Evolutionary conservation across 2,797 vertebrate genomes (phyloP).

Genomic region (Takifugu rubripes): DNA sequence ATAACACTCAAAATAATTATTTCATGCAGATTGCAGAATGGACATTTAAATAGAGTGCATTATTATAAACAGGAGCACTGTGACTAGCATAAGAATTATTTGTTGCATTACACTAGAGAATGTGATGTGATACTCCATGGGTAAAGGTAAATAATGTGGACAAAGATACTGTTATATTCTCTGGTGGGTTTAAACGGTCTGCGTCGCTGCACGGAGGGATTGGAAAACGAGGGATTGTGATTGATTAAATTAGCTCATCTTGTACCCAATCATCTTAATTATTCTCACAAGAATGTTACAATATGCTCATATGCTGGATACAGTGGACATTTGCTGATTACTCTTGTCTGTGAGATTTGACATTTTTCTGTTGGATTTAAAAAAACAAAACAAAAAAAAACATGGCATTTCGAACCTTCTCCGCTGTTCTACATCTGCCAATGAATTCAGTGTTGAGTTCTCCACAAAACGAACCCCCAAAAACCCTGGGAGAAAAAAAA

Average conservation of each 20-base stretch:
- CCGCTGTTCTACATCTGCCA: conserved; percentile 27
- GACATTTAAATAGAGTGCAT: conserved; percentile 56
- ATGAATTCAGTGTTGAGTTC: conserved; percentile 25
- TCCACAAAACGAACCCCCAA: conserved; percentile 9
- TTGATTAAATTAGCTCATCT: conserved; percentile 10
- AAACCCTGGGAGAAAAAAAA: no score
- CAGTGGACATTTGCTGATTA: conserved; percentile 5
- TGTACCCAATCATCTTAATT: conserved; percentile 8
- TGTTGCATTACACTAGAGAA: conserved; percentile 28
- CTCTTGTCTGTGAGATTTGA: no score
- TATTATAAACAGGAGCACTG: conserved; percentile 53
- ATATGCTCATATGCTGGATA: background rate
- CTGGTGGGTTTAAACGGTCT: conserved; percentile 13
- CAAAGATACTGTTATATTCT: conserved; percentile 28
- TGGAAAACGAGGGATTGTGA: background rate
- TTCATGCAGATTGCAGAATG: conserved; percentile 58
- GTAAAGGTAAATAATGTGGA: conserved; percentile 31
- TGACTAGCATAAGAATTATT: conserved; percentile 40
- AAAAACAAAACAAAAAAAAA: background rate
- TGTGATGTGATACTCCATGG: conserved; percentile 27
- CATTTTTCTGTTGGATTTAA: conserved; percentile 29
- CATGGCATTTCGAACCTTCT: conserved; percentile 30
- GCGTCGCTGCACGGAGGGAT: conserved; percentile 24
- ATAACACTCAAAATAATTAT: conserved; percentile 45
- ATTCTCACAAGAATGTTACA: conserved; percentile 7